phyloP scores from a whole-genome alignment of 2,797 vertebrate species.

The Chromobotia macracanthus region DNA sequence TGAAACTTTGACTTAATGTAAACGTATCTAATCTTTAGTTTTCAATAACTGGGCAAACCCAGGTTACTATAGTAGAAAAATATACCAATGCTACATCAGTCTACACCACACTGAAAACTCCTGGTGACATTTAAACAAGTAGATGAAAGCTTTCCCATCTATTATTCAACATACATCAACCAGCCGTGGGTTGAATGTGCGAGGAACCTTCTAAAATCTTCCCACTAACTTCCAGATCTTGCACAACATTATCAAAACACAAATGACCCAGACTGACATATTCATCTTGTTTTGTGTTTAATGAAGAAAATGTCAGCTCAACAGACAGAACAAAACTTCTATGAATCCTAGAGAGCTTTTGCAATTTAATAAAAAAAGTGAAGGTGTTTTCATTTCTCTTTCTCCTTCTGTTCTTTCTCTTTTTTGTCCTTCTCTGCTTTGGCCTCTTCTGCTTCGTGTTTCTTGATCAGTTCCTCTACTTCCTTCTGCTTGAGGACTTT shows the following conservation, averaged over 20 bases:
- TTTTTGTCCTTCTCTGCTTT: constrained; percentile 98
- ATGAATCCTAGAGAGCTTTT: constrained; percentile 24
- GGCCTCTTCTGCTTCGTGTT: constrained; percentile 95
- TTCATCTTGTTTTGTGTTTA: constrained; percentile 54
- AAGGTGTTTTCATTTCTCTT: constrained; percentile 85
- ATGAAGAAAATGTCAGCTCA: constrained; percentile 61
- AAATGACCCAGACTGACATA: constrained; percentile 1
- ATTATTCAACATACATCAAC: constrained; percentile 9
- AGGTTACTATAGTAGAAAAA: too few species aligned
- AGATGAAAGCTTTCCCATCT: constrained; percentile 6
- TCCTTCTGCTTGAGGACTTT: constrained; percentile 97
- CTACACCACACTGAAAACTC: too few species aligned
- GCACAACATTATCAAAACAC: neutral
- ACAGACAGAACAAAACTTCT: constrained; percentile 41
- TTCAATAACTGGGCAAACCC: too few species aligned
- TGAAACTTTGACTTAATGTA: too few species aligned
- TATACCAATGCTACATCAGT: too few species aligned
- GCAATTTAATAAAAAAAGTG: constrained; percentile 31
- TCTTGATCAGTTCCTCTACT: constrained; percentile 94
- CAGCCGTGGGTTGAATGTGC: neutral
- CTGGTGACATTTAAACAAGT: neutral
- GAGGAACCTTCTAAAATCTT: neutral
- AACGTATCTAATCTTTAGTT: too few species aligned
- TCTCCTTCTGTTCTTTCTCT: constrained; percentile 97
- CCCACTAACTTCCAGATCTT: neutral